These are phyloP conservation scores for Pammene aurita DNA, from an alignment of 2,888 invertebrate species.

Conservation along the genomic window DNA sequence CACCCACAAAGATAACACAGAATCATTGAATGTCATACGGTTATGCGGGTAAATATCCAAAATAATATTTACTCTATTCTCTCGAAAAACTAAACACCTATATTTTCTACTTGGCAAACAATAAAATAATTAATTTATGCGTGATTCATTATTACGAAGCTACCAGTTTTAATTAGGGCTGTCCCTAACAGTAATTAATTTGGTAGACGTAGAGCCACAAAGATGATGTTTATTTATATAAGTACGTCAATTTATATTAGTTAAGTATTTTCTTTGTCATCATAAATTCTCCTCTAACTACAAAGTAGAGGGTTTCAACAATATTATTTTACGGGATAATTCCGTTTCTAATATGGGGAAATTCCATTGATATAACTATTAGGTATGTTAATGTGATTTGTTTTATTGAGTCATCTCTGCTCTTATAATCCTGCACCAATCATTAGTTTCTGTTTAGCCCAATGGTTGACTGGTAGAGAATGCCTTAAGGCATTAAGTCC, in stretches of 20 bases:
- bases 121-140: constrained; percentile 29
- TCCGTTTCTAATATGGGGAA: no score
- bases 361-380: no score
- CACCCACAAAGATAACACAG: no score
- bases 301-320: no score
- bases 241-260: background rate
- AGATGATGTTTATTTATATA: constrained; percentile 8
- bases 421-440: no score
- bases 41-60: background rate
- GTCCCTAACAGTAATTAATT: constrained; percentile 51
- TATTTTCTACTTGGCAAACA: constrained; percentile 28
- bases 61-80: background rate
- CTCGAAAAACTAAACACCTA: background rate
- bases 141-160: constrained; percentile 50
- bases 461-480: no score
- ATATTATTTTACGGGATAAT: no score
- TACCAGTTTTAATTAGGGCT: constrained; percentile 54
- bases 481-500: no score
- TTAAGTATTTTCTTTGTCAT: background rate
- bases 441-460: no score
- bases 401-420: no score
- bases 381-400: no score
- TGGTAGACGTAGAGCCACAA: constrained; percentile 29
- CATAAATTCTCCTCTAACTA: background rate
- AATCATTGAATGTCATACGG: no score